Base-by-base conservation (phyloP, 2,797 vertebrate species). In the Danionella dracula region DNA sequence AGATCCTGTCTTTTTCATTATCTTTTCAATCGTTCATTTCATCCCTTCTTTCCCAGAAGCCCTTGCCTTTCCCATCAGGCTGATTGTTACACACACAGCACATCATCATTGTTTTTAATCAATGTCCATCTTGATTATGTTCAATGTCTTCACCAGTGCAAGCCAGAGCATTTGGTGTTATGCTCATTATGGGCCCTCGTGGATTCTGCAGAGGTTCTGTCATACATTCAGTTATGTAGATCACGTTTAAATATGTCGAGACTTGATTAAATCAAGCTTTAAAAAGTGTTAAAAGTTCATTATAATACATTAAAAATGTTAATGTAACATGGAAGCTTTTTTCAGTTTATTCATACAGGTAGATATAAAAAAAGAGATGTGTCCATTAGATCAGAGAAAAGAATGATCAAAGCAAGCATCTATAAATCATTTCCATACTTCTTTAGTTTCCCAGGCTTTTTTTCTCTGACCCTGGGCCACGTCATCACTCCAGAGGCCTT, bases 371-470 rank as follows among this genome's bases (percentile, higher is more conserved):
- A n/a, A n/a, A n/a, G n/a, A n/a, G 3, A 6, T 27, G 23, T 27
- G 23, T 27, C 23, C 3, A 3, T 27, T 3, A 17, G 51, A 67
- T 66, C 58, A 45, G 17, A 27, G 40, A 50, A 59, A 54, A 37
- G 21, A 1, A 32, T 58, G 50, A 64, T 68, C 51, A 42, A 71
- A 69, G 69, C 42, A 56, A 37, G 61, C 35, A 29, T 59, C 53
- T 23, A 45, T 48, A 49, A 75, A 37, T 4, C 60, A 73, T 57
- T 71, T 54, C 56, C 60, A 78, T 66, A 66, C 64, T 70, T 60
- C 61, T 57, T 60, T 48, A 77, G 53, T 67, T 76, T 74, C 78
- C 71, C 75, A 77, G 69, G 63, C 75, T 71, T 75, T 46, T 50
- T 45, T 58, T 71, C 46, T 60, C 51, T 68, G 68, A 73, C 73